Evolutionary conservation across 2,888 invertebrate genomes (phyloP).

Genomic region (Leptarthrus brevirostris): DNA sequence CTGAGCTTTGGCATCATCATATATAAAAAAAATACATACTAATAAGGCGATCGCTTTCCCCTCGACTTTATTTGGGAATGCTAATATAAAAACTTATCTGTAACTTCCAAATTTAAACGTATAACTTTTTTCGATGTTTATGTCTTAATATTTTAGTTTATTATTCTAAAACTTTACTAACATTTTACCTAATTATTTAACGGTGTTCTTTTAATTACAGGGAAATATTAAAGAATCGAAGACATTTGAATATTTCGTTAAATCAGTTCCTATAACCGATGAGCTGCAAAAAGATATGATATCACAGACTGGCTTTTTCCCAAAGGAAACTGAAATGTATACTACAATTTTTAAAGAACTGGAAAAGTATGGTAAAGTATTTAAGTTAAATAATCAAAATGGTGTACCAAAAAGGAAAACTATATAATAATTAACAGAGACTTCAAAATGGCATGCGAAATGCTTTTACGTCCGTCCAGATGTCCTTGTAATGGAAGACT

Average conservation of each 20-base stretch:
- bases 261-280: slow-evolving; percentile 60
- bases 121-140: too few species aligned
- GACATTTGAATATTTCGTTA: slow-evolving; percentile 59
- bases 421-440: too few species aligned
- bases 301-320: slow-evolving; percentile 61
- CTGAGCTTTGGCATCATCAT: too few species aligned
- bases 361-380: slow-evolving; percentile 27
- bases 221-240: not conserved
- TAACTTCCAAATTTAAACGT: too few species aligned
- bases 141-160: too few species aligned
- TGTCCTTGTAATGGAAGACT: slow-evolving; percentile 49
- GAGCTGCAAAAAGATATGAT: slow-evolving; percentile 59
- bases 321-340: slow-evolving; percentile 54
- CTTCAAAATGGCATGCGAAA: slow-evolving; percentile 46
- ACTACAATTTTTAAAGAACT: slow-evolving; percentile 29
- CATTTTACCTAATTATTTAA: too few species aligned
- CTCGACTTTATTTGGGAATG: too few species aligned
- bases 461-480: slow-evolving; percentile 42
- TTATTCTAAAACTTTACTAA: too few species aligned
- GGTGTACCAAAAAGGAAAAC: not conserved
- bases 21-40: too few species aligned
- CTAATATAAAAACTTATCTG: too few species aligned
- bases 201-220: too few species aligned
- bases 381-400: not conserved
- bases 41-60: too few species aligned